Evolutionary conservation across 2,888 invertebrate species (phyloP), one percentile per base, ranked within the genome.

Genomic region (Hoplodrina ambigua): DNA sequence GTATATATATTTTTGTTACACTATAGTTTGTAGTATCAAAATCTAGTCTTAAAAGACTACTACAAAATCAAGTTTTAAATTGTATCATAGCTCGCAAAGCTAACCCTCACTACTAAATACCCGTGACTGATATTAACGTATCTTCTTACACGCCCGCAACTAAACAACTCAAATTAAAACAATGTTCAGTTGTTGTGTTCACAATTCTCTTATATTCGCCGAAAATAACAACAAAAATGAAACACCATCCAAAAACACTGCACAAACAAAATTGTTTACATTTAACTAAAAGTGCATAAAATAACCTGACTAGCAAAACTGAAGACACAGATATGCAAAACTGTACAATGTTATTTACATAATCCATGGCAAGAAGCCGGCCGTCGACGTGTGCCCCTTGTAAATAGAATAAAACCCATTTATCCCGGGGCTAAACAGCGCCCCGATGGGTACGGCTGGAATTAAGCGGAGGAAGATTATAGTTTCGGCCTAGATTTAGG

Each of bases 341-440:
- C 56, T 80, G 78, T 80, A 83, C 80, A 78, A 77, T 70, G 62
- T 46, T 74, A 85, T 84, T 85, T 85, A 77, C 84, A 85, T 85
- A 85, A 85, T 85, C 84, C 78, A 69, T 70, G 55, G 75, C 72
- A 83, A 85, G 85, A 72, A 83, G 82, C 77, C 81, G 75, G n/a
- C 78, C 72, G 84, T 75, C 79, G 80, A 82, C 83, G 84, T 77
- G 85, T 82, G 75, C 77, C 73, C 73, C 85, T 83, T 83, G 83
- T 85, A 85, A 84, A 84, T 84, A 83, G 82, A 85, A 84, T 85
- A 83, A 85, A 85, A 81, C 78, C 75, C 71, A 79, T 73, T 83
- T 84, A 82, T 81, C 78, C 84, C 68, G 77, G 54, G 82, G 80
- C 76, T 85, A 73, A 73, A 72, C 78, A 69, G 59, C 59, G 52